Base-by-base conservation (phyloP, 2,797 vertebrate genomes). In the Vipera ursinii region DNA sequence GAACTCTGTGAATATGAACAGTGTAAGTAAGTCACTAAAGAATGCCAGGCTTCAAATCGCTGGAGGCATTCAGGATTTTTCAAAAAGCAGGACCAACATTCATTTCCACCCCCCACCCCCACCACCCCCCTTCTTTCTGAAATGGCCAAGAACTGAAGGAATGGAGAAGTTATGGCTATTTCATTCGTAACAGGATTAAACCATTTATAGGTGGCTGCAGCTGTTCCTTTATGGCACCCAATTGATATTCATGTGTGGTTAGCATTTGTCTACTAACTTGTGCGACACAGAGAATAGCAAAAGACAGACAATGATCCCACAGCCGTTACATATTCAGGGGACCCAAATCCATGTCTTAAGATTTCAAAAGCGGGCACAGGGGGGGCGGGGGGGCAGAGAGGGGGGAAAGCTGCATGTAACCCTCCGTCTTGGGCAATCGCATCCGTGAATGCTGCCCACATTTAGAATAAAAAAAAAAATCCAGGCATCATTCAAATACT, bases 171-270 rank as follows among this genome's bases (percentile, higher is more conserved):
- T 97, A 97, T 69, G 94, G 97, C 96, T 97, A 97, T 97, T 97
- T 97, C 97, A 96, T 96, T 90, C 95, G 96, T 98, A 98, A 98
- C 97, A 97, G 97, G 98, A 98, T 98, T 98, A 98, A 97, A 97
- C 97, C 97, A 97, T 97, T 98, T 98, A 98, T 98, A 97, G 98
- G 97, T 97, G 96, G 97, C 96, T 97, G 98, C 98, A 98, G 98
- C 98, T 98, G 98, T 97, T 98, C 98, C 97, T 97, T 98, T 97
- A 98, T 97, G 97, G 97, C 93, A 97, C 97, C 97, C 98, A 97
- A 98, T 98, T 98, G 98, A 98, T 98, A 98, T 98, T 98, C 98
- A 98, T 98, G 97, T 97, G 97, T 95, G 97, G 98, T 98, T 97
- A 97, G 97, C 97, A 95, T 98, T 98, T 98, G 98, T 98, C 98